phyloP scores from a whole-genome alignment of 2,888 invertebrate species.

The Athripsodes cinereus region DNA sequence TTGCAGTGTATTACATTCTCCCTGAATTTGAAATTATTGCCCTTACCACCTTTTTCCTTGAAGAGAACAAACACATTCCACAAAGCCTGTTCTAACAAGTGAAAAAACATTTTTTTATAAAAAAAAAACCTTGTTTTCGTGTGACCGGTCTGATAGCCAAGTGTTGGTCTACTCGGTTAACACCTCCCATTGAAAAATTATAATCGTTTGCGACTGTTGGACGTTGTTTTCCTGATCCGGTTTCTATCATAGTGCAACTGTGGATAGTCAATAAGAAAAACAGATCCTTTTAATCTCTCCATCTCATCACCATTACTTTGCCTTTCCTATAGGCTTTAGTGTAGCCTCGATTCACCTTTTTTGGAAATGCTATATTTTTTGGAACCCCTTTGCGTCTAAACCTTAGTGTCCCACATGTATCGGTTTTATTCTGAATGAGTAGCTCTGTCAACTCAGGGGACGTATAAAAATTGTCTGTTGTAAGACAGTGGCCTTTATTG shows the following conservation, averaged over 20 bases:
- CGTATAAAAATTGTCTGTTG: neutral
- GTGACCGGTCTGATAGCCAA: constrained; percentile 21
- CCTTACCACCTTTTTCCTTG: too few relatives aligned
- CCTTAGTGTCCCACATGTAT: neutral
- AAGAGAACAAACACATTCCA: too few relatives aligned
- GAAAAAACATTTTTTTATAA: constrained; percentile 29
- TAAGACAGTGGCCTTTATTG: constrained; percentile 28
- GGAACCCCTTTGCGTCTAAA: neutral
- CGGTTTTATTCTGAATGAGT: neutral
- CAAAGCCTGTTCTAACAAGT: constrained; percentile 27
- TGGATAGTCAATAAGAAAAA: constrained; percentile 27
- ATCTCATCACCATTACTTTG: constrained; percentile 9
- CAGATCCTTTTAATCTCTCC: constrained; percentile 23
- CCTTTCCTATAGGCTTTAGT: neutral
- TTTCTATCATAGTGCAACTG: too few relatives aligned
- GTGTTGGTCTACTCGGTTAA: too few relatives aligned
- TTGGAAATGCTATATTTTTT: neutral
- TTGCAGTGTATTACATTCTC: constrained; percentile 12
- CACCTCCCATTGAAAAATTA: too few relatives aligned
- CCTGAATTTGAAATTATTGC: constrained; percentile 6
- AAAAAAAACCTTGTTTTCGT: constrained; percentile 27
- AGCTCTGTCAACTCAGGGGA: neutral
- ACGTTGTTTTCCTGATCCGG: too few relatives aligned
- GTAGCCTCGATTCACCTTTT: neutral
- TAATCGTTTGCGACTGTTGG: too few relatives aligned